Conservation (phyloP, 2,888 invertebrate genomes). For the Escarpia spicata region DNA sequence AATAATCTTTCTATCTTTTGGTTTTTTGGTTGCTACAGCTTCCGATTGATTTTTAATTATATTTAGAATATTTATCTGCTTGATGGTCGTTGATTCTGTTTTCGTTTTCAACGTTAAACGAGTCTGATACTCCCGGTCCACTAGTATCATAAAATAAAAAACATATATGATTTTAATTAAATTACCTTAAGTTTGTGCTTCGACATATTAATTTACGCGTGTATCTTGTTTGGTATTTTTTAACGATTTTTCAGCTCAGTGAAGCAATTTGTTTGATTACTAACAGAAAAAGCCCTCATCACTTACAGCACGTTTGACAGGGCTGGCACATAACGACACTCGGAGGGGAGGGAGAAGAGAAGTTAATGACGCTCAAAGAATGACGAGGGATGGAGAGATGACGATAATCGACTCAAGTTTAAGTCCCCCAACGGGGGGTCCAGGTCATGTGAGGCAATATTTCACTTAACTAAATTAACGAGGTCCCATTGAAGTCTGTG, state of each 20-base stretch:
- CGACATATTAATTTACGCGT: not conserved
- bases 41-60: not conserved
- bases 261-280: constrained; percentile 36
- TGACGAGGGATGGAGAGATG: not conserved
- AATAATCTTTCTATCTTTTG: not conserved
- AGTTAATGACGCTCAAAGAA: not conserved
- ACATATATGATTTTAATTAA: not conserved
- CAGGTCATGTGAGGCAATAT: not conserved
- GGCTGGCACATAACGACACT: not conserved
- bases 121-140: not conserved
- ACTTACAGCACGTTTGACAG: not conserved
- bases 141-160: not conserved
- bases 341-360: not conserved
- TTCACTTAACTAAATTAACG: not conserved
- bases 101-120: not conserved
- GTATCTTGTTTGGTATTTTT: not conserved
- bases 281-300: not conserved
- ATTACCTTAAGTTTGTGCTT: not conserved
- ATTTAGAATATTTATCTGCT: not conserved
- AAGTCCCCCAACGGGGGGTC: not conserved
- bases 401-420: not conserved
- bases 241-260: constrained; percentile 43
- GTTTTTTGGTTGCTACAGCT: not conserved
- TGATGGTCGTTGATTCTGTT: not conserved
- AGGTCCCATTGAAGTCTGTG: not conserved